Conservation (phyloP, 2,888 invertebrate species). For the Platypus cylindrus region DNA sequence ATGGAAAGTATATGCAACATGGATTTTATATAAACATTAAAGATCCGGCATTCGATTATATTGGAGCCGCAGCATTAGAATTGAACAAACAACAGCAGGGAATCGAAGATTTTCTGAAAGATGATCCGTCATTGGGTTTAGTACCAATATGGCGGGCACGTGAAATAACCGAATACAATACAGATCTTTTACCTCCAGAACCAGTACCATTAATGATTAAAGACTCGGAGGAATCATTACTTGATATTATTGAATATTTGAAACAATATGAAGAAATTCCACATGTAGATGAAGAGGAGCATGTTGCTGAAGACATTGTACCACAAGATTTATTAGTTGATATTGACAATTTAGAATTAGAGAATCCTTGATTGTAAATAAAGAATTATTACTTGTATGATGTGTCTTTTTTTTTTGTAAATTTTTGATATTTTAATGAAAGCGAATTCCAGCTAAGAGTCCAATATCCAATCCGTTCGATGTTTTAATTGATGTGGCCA, state of each 20-base stretch:
- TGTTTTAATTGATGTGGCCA: conserved; percentile 68
- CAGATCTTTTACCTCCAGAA: conserved; percentile 56
- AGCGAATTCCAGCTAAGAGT: conserved; percentile 30
- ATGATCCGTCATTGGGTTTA: conserved; percentile 12
- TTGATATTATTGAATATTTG: conserved; percentile 36
- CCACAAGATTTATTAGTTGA: conserved; percentile 21
- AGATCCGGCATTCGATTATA: conserved; percentile 44
- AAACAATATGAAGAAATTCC: conserved; percentile 36
- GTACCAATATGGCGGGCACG: conserved; percentile 57
- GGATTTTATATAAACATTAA: conserved; percentile 53
- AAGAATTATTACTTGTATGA: not conserved
- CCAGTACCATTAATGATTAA: conserved; percentile 52
- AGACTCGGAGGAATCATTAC: conserved; percentile 47
- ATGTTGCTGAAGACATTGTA: conserved; percentile 24
- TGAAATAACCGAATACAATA: conserved; percentile 52
- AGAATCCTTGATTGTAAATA: too few relatives aligned
- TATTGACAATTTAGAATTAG: conserved; percentile 20
- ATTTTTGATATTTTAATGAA: too few relatives aligned
- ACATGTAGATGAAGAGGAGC: conserved; percentile 29
- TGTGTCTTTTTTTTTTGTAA: not conserved
- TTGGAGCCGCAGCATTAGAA: conserved; percentile 34
- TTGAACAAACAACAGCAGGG: too few relatives aligned
- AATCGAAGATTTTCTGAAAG: too few relatives aligned
- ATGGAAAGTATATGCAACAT: conserved; percentile 62
- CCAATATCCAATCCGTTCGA: conserved; percentile 53